Conservation (phyloP, 2,888 invertebrate species). For the Pherbina coryleti region DNA sequence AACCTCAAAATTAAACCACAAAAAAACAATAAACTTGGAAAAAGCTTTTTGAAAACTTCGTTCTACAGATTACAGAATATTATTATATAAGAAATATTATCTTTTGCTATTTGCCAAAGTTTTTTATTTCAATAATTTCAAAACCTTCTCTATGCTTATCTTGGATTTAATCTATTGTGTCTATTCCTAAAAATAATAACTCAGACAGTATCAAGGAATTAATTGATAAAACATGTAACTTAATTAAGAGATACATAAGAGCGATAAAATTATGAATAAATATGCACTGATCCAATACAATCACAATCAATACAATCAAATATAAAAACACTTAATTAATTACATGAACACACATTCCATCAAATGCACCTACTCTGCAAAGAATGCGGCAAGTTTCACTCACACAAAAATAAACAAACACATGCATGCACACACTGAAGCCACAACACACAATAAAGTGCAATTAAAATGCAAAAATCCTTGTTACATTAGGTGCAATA, state of each 20-base stretch:
- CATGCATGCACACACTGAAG: not conserved
- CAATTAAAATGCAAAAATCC: slow-evolving; percentile 27
- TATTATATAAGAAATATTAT: too few relatives aligned
- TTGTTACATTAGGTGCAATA: not conserved
- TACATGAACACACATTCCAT: not conserved
- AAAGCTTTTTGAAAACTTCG: too few relatives aligned
- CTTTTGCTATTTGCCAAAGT: too few relatives aligned
- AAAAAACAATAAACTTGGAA: not conserved
- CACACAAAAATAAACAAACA: not conserved
- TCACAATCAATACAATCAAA: not conserved
- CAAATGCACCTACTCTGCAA: not conserved
- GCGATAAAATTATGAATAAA: slow-evolving; percentile 66
- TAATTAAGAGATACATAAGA: slow-evolving; percentile 67
- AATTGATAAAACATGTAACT: slow-evolving; percentile 47
- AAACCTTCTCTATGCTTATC: too few relatives aligned
- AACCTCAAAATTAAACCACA: not conserved
- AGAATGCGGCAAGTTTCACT: not conserved
- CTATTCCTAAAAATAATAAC: slow-evolving; percentile 38
- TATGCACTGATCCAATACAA: not conserved
- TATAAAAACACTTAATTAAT: not conserved
- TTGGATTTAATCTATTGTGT: slow-evolving; percentile 5
- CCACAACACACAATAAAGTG: not conserved
- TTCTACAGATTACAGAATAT: too few relatives aligned
- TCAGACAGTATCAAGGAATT: not conserved
- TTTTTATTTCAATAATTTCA: too few relatives aligned